Base-by-base conservation (phyloP, 1,140 invertebrate genomes). In the Bombus fervidus region DNA sequence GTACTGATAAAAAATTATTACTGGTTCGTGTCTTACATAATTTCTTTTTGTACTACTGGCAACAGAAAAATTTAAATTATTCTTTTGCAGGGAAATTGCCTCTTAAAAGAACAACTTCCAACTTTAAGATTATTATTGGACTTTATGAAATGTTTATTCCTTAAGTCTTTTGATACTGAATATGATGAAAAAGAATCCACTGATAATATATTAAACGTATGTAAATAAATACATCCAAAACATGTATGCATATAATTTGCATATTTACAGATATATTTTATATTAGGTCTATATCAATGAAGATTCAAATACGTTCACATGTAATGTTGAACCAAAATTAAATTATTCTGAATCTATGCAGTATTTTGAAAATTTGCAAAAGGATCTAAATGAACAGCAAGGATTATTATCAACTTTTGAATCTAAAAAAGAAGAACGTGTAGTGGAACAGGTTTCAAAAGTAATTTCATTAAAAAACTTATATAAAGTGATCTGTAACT, bases 81-180 rank as follows among this genome's bases (percentile, higher is more conserved):
- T 31, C 4, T 31, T 62, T 85, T 86, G 0, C 28, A 91, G 90
- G 90, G 90, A 76, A 86, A 89, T 74, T 91, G 90, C 75, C 66
- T 75, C 13, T 62, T 85, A 10, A 69, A 84, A 18, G 69, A 89
- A 47, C 90, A 91, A 71, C 31, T 88, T 62, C 57, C 86, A 68
- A 82, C 66, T 39, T 77, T 91, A 57, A 80, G 37, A 66, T 59
- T 89, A 53, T 64, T 91, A 69, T 81, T 91, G 1, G 47, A 89
- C 18, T 91, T 91, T 75, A 89, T 89, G 25, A 89, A 76, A 37
- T 84, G 83, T 12, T 22, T 91, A n/a, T 68, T 89, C 13, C 3
- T 74, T 9, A 37, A 91, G 41, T 25, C 86, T 22, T 39, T n/a
- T 59, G 39, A 71, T 18, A 66, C 15, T 68, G 37, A 41, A n/a